Conservation (phyloP, 2,797 vertebrate species). For the Peromyscus attwateri region DNA sequence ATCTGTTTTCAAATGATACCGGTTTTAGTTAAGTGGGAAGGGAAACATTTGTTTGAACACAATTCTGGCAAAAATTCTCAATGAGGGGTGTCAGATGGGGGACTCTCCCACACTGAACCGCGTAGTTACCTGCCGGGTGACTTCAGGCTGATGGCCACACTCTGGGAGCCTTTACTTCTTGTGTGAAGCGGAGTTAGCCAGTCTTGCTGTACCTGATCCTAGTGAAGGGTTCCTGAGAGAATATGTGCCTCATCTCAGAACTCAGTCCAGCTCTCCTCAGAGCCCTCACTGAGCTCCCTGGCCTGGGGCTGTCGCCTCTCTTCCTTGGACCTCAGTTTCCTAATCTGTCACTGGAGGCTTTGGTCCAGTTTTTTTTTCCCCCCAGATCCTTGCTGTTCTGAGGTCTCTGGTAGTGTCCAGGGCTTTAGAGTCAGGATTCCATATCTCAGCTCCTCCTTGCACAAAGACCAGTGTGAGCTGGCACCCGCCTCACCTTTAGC, state of each 20-base stretch:
- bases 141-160: neutral
- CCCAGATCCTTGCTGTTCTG: neutral
- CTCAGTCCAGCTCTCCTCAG: neutral
- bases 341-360: neutral
- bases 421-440: neutral
- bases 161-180: neutral
- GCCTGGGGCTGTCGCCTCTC: neutral
- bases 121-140: neutral
- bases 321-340: neutral
- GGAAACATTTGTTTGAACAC: neutral
- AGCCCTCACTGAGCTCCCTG: neutral
- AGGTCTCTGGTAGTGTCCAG: neutral
- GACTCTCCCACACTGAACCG: accelerated
- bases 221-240: neutral
- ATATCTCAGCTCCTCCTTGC: neutral
- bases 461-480: neutral
- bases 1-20: slow-evolving; percentile 21
- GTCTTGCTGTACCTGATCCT: neutral
- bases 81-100: neutral
- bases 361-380: neutral
- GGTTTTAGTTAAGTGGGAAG: neutral
- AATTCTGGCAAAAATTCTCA: neutral
- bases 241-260: neutral
- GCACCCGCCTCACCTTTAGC: neutral
- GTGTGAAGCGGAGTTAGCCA: neutral